Evolutionary conservation across 1,140 invertebrate genomes (phyloP).

Genomic region (Aphis craccivora): DNA sequence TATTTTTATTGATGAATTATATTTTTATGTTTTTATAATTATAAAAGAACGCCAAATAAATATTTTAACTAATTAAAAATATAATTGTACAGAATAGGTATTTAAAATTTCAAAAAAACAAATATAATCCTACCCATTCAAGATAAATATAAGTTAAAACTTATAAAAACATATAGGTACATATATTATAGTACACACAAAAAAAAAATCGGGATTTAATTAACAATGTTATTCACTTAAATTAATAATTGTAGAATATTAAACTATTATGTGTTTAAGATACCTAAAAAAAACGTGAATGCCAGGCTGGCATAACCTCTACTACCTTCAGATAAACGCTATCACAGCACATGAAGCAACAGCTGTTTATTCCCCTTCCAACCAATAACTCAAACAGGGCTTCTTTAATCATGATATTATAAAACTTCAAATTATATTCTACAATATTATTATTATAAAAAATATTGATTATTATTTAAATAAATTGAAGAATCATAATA

Average conservation of each 20-base stretch:
- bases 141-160: not conserved
- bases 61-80: not conserved
- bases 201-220: not conserved
- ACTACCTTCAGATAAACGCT: slow-evolving; percentile 12
- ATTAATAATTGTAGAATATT: not conserved
- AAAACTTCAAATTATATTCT: not conserved
- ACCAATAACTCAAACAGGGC: not conserved
- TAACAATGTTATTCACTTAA: not conserved
- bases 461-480: no score
- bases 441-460: not conserved
- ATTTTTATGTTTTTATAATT: not conserved
- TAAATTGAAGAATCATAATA: no score
- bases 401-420: not conserved
- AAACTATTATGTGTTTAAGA: not conserved
- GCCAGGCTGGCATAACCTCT: slow-evolving; percentile 55
- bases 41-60: not conserved
- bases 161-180: not conserved
- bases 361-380: slow-evolving; percentile 43
- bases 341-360: slow-evolving; percentile 29
- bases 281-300: slow-evolving; percentile 38
- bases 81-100: not conserved
- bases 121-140: slow-evolving; percentile 33
- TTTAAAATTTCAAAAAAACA: not conserved
- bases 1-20: not conserved
- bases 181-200: not conserved